A percentile compares a stretch with the other conserved stretches of the same genome.
Conservation (phyloP, 2,113 vertebrate genomes). For the Girardinichthys multiradiatus region DNA sequence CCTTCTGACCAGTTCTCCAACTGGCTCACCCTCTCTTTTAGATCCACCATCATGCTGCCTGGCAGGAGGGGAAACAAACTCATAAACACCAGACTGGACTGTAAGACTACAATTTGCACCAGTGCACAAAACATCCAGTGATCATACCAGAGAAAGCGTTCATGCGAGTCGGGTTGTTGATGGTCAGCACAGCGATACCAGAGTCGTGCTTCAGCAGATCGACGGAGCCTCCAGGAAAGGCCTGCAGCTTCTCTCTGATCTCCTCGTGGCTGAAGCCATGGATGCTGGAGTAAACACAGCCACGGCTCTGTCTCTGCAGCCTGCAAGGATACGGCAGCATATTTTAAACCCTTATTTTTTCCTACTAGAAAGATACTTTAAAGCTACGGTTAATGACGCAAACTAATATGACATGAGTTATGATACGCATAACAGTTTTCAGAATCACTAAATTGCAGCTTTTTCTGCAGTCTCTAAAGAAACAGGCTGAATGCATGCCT, state of each 20-base stretch:
- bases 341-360: background rate
- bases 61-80: conserved; percentile 12
- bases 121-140: background rate
- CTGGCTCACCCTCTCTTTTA: conserved; percentile 87
- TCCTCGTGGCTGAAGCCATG: conserved; percentile 82
- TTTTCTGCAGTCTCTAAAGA: background rate
- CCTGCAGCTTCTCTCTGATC: conserved; percentile 82
- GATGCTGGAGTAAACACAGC: conserved; percentile 72
- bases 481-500: too few species aligned
- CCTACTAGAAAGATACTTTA: background rate
- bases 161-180: conserved; percentile 90
- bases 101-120: background rate
- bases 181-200: conserved; percentile 88
- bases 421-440: background rate
- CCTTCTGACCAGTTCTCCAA: conserved; percentile 92
- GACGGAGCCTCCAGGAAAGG: conserved; percentile 88
- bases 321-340: background rate
- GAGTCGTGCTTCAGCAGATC: conserved; percentile 84
- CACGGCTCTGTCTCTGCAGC: conserved; percentile 64
- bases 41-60: conserved; percentile 95
- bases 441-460: background rate
- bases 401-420: too few species aligned
- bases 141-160: conserved; percentile 94
- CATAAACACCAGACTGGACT: background rate
- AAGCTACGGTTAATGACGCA: too few species aligned